A percentile compares a stretch with the other conserved stretches of the same genome.
Conservation (phyloP, 1,140 invertebrate species). For the Micrasema minimum region DNA sequence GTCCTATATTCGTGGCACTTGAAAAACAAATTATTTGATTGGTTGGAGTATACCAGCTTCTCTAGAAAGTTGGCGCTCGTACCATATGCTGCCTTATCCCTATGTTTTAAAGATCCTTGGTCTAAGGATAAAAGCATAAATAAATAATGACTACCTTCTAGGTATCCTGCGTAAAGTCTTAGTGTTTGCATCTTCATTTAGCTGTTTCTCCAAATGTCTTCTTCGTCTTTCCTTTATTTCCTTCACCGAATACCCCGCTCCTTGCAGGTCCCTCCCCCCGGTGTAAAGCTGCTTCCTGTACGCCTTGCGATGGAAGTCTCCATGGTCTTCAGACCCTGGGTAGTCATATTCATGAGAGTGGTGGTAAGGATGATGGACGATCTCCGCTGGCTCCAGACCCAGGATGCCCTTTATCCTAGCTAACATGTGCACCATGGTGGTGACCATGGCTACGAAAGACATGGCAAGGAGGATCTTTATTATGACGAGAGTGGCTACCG, state of each 20-base stretch:
- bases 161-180: neutral
- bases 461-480: conserved; percentile 49
- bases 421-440: conserved; percentile 41
- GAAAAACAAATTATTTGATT: too few species aligned
- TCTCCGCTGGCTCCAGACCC: neutral
- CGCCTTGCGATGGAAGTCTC: conserved; percentile 4
- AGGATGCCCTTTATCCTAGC: conserved; percentile 47
- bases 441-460: conserved; percentile 40
- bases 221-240: conserved; percentile 22
- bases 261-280: conserved; percentile 53
- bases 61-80: too few species aligned
- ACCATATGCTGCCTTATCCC: too few species aligned
- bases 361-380: conserved; percentile 18
- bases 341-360: conserved; percentile 38
- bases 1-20: too few species aligned
- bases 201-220: conserved; percentile 5
- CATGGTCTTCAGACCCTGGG: conserved; percentile 17
- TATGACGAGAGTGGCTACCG: conserved; percentile 38
- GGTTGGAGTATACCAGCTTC: too few species aligned
- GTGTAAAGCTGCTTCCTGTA: conserved; percentile 53
- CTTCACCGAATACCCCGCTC: neutral
- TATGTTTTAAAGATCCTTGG: too few species aligned
- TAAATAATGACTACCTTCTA: conserved; percentile 12
- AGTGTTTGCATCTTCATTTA: conserved; percentile 12
- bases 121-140: too few species aligned